phyloP scores from a whole-genome alignment of 1,140 invertebrate genomes.

The Proctacanthus coquilletti region DNA sequence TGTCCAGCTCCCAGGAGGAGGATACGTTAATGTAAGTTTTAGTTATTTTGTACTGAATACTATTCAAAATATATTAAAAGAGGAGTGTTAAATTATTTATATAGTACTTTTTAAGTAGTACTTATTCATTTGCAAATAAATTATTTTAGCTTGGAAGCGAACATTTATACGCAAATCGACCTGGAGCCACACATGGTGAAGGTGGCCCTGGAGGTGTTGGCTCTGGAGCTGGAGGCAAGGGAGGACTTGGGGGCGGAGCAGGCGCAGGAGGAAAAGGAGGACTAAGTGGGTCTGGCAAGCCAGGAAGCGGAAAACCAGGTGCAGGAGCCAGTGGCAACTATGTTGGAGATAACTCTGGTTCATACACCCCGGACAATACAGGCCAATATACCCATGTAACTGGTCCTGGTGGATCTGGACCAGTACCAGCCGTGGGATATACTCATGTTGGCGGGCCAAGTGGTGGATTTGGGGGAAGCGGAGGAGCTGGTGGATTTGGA shows the following conservation, averaged over 20 bases:
- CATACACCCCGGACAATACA: slow-evolving; percentile 1
- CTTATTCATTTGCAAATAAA: too few species aligned
- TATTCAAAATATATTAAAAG: slow-evolving; percentile 5
- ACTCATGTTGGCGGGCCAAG: slow-evolving; percentile 1
- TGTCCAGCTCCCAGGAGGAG: slow-evolving; percentile 13
- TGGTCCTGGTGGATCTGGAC: slow-evolving; percentile 1
- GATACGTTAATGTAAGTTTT: neutral
- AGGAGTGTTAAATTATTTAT: too few species aligned
- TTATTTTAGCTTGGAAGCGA: too few species aligned
- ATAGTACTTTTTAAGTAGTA: too few species aligned
- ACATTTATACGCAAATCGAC: too few species aligned
- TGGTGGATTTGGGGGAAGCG: slow-evolving; percentile 7
- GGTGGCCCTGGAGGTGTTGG: neutral
- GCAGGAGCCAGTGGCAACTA: neutral
- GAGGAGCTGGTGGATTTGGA: slow-evolving; percentile 16
- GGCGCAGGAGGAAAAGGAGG: slow-evolving; percentile 7
- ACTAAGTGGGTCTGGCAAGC: slow-evolving; percentile 7
- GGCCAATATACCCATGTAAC: slow-evolving; percentile 1
- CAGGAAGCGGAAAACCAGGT: neutral
- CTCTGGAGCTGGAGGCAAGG: slow-evolving; percentile 11
- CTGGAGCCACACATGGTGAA: neutral
- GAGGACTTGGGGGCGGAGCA: slow-evolving; percentile 8
- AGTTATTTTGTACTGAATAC: too few species aligned
- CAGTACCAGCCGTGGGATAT: slow-evolving; percentile 3
- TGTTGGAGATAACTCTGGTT: neutral